Evolutionary conservation across 2,113 vertebrate species (phyloP).

Genomic region (Chaetodon auriga): DNA sequence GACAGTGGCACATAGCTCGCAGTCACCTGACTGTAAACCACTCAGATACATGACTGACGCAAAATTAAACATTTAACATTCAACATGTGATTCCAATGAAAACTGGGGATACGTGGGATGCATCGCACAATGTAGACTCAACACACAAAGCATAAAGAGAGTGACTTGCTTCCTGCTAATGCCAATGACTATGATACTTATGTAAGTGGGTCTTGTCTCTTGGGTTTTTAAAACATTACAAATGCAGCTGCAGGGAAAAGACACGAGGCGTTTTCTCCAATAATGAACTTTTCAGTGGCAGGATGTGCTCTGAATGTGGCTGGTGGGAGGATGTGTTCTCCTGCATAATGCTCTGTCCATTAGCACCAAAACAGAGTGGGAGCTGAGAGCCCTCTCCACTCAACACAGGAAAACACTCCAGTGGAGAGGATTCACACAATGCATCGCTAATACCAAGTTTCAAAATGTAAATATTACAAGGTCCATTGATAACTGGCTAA

Average conservation of each 20-base stretch:
- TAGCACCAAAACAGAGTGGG: constrained; percentile 62
- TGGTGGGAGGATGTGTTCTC: constrained; percentile 66
- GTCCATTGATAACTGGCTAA: background rate
- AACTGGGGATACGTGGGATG: background rate
- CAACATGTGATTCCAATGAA: background rate
- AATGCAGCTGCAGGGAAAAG: constrained; percentile 55
- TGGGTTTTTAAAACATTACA: constrained; percentile 52
- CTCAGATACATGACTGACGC: background rate
- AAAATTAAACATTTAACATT: constrained; percentile 13
- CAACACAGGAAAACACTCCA: constrained; percentile 60
- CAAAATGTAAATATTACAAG: constrained; percentile 15
- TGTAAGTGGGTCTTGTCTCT: constrained; percentile 49
- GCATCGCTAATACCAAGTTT: constrained; percentile 3
- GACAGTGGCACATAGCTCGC: background rate
- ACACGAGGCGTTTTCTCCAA: constrained; percentile 38
- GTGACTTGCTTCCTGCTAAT: constrained; percentile 20
- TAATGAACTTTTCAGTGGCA: constrained; percentile 73
- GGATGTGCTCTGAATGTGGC: constrained; percentile 70
- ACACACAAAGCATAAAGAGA: constrained; percentile 12
- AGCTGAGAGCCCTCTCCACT: constrained; percentile 54
- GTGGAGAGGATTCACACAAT: constrained; percentile 26
- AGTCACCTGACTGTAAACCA: background rate
- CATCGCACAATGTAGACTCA: background rate
- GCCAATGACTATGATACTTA: constrained; percentile 36
- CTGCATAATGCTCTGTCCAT: constrained; percentile 71